Base-by-base conservation (phyloP, 2,797 vertebrate species). In the Aulostomus chinensis region DNA sequence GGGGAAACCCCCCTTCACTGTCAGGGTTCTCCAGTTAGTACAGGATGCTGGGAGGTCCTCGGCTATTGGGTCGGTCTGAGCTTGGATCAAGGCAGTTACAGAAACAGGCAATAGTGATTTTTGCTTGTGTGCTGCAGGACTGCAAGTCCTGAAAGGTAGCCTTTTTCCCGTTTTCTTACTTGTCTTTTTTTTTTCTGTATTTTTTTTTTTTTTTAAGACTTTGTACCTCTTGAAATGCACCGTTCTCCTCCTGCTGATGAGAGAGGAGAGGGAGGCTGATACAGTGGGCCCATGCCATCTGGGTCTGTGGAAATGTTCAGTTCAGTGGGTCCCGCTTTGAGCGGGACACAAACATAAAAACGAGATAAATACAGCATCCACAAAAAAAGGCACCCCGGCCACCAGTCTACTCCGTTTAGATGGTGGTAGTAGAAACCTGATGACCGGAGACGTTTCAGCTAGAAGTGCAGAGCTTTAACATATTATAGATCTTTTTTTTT, bases 21-120 rank as follows among this genome's bases (percentile, higher is more conserved):
- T 67, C 77, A 77, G 80, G 77, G 78, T 77, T 84, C 76, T 84
- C 81, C 84, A 77, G 78, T 73, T 69, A 63, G 83, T 79, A 78
- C 71, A 78, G 80, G 76, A 85, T 83, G 73, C 84, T 76, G 78
- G 74, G 73, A 81, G 83, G 78, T 85, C 82, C 76, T 84, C 80
- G 81, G 80, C 82, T 85, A 76, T 83, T 74, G 79, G 84, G 81
- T 85, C 81, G 75, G 81, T 89, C 83, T 85, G 81, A 87, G 85
- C 83, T 86, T 73, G 81, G 83, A 92, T 83, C 88, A 91, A 92
- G 91, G 91, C 90, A 91, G 89, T 91, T 89, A 89, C 85, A 89
- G 81, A 88, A 89, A 91, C 88, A 91, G 89, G 90, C 86, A 86
- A 85, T 87, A 80, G 86, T 89, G 88, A 90, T 85, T 86, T 88